Evolutionary conservation across 2,797 vertebrate genomes (phyloP), one percentile per base, ranked within the genome.

Genomic region (Acanthornis magna): DNA sequence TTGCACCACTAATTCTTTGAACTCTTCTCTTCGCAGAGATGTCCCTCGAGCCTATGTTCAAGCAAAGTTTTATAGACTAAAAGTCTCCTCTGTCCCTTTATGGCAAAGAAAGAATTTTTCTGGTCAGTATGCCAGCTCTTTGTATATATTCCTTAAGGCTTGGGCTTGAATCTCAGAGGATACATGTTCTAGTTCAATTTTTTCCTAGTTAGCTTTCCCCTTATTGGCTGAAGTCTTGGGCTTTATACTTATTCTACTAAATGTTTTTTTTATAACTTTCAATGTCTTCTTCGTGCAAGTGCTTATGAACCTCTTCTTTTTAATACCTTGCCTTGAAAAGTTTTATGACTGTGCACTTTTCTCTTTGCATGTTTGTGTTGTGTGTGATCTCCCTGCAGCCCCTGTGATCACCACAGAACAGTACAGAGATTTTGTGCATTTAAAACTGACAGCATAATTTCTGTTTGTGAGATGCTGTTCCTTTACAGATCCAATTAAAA

Each of bases 1-100:
- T 76, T 90, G 66, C 36, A 63, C 13, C 34, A 43, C 66, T 97
- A 67, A 94, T 61, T 67, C 45, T 45, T 54, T 89, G 40, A 79
- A 70, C 45, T 63, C 30, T 91, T 78, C 29, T 67, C 26, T 57
- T 78, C 91, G 77, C 95, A 99, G 98, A n/a, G 94, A 98, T 47
- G 96, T 98, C 36, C 98, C 98, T 60, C 95, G 96, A 2, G 2
- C 93, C 12, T 97, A 97, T 5, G 83, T 98, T 18, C 98, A 98
- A 94, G 76, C 61, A 26, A 98, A 77, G 67, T 98, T 98, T 97
- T 97, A 98, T 71, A 97, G 77, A 34, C 90, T 99, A 20, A 99
- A 99, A 93, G 83, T 97, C 4, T 89, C 94, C 51, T 88, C 47
- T 73, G 98, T 99, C 38, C 98, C 98, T 27, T 54, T 95, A 29